Evolutionary conservation across 2,797 vertebrate species (phyloP).

Genomic region (Coregonus suidteri): DNA sequence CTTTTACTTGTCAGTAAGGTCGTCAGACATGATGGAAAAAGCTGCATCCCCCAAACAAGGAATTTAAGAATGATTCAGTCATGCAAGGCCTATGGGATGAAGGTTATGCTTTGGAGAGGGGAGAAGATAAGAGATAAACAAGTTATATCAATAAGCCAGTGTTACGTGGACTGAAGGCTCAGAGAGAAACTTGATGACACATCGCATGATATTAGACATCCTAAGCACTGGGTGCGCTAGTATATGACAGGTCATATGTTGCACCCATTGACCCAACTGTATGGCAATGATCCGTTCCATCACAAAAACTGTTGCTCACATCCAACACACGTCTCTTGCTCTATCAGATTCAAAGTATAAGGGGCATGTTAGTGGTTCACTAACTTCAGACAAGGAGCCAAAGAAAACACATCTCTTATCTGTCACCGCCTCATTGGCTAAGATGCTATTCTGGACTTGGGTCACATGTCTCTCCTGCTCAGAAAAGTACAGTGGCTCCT

Average conservation of each 20-base stretch:
- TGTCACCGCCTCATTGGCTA: neutral
- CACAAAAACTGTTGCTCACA: too few species aligned
- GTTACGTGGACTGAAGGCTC: too few species aligned
- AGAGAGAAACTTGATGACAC: too few species aligned
- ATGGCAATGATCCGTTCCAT: neutral
- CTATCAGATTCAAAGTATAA: too few species aligned
- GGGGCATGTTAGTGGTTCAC: neutral
- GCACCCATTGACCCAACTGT: too few species aligned
- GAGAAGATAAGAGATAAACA: neutral
- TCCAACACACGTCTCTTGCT: too few species aligned
- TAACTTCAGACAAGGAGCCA: neutral
- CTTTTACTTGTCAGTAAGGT: neutral
- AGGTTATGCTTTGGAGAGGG: neutral
- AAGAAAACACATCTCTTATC: neutral
- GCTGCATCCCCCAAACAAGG: neutral
- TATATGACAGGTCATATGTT: too few species aligned
- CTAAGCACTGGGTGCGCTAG: too few species aligned
- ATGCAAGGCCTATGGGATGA: neutral
- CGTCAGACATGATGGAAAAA: neutral
- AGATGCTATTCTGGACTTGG: neutral
- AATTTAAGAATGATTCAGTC: neutral
- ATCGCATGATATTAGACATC: too few species aligned
- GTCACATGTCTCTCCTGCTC: neutral
- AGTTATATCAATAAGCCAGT: neutral
- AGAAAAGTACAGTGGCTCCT: neutral